Evolutionary conservation across 1,140 invertebrate genomes (phyloP).

Genomic region (Leptinotarsa texana): DNA sequence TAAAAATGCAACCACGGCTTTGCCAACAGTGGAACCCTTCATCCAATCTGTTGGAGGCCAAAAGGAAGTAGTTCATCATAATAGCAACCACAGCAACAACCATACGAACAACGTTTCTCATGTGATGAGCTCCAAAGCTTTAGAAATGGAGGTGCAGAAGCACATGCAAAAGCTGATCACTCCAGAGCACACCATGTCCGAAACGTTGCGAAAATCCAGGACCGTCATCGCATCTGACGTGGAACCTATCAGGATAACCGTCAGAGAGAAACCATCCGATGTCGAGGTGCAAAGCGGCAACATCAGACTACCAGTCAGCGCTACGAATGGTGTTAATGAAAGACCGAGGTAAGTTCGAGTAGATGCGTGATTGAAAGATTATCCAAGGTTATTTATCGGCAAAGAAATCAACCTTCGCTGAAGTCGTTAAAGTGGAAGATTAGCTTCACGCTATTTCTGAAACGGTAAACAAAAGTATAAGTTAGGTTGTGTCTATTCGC

Average conservation of each 20-base stretch:
- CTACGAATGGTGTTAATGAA: slow-evolving; percentile 51
- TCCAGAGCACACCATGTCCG: slow-evolving; percentile 37
- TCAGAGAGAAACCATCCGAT: slow-evolving; percentile 51
- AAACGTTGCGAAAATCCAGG: slow-evolving; percentile 44
- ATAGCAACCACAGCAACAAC: slow-evolving; percentile 33
- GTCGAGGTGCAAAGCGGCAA: slow-evolving; percentile 55
- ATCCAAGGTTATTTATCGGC: slow-evolving; percentile 17
- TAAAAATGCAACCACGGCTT: slow-evolving; percentile 34
- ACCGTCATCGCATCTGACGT: slow-evolving; percentile 51
- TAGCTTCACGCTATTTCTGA: slow-evolving; percentile 26
- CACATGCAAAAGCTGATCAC: slow-evolving; percentile 43
- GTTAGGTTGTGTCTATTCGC: background rate
- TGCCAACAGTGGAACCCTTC: slow-evolving; percentile 32
- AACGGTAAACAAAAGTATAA: background rate
- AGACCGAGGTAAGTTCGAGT: slow-evolving; percentile 49
- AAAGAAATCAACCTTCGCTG: slow-evolving; percentile 17
- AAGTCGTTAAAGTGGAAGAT: slow-evolving; percentile 18
- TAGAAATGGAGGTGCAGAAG: slow-evolving; percentile 44
- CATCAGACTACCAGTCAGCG: slow-evolving; percentile 44
- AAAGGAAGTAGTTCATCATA: slow-evolving; percentile 17
- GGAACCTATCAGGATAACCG: slow-evolving; percentile 52
- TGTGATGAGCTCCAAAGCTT: slow-evolving; percentile 37
- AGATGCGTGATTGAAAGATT: background rate
- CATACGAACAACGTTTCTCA: slow-evolving; percentile 40
- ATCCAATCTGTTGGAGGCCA: slow-evolving; percentile 15